phyloP scores from a whole-genome alignment of 1,140 invertebrate species.

The Portunus trituberculatus region DNA sequence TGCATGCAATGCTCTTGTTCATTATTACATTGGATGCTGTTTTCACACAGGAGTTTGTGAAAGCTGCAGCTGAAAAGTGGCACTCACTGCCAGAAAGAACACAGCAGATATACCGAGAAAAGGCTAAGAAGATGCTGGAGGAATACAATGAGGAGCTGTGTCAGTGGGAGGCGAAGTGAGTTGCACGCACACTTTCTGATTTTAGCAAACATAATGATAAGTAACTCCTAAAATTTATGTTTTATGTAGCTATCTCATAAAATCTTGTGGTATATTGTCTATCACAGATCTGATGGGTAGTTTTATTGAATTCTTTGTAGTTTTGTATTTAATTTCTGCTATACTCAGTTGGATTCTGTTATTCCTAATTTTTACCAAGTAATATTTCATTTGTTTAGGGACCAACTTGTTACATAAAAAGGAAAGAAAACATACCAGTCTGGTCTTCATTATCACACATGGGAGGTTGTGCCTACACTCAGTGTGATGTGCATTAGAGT shows the following conservation, averaged over 20 bases:
- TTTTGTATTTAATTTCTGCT: neutral
- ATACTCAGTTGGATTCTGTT: no score
- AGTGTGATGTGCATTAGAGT: no score
- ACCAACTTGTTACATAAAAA: no score
- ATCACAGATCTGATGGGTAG: neutral
- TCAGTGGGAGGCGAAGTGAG: constrained; percentile 54
- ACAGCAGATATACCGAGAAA: neutral
- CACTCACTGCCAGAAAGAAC: constrained; percentile 28
- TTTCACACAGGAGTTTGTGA: constrained; percentile 41
- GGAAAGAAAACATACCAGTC: neutral
- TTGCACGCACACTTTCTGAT: neutral
- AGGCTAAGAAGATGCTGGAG: constrained; percentile 26
- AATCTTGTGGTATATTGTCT: neutral
- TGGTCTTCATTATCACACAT: neutral
- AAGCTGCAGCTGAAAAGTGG: constrained; percentile 33
- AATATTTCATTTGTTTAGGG: no score
- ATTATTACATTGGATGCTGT: neutral
- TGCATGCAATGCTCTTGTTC: neutral
- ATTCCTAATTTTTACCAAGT: no score
- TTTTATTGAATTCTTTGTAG: neutral
- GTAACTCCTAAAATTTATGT: neutral
- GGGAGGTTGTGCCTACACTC: neutral
- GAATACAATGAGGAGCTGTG: constrained; percentile 2
- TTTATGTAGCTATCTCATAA: neutral
- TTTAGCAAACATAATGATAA: neutral